Evolutionary conservation across 2,113 vertebrate genomes (phyloP).

Genomic region (Orthonyx spaldingii): DNA sequence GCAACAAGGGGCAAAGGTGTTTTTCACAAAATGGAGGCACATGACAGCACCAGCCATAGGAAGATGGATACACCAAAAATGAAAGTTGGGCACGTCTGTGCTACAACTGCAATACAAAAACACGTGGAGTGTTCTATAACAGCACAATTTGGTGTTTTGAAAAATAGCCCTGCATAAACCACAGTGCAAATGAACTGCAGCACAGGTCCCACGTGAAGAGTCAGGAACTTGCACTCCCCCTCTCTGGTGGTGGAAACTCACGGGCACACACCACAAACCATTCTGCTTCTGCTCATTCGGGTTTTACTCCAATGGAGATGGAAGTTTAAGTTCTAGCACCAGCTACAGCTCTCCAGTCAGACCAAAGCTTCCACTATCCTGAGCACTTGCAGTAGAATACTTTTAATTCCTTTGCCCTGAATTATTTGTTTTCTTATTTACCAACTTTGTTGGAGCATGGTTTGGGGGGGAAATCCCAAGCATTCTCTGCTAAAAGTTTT

Average conservation of each 20-base stretch:
- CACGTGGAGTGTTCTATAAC: rapidly evolving
- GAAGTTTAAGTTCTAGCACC: neutral
- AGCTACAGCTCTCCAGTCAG: neutral
- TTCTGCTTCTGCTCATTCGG: neutral
- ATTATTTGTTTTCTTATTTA: neutral
- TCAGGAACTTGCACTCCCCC: neutral
- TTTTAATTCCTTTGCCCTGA: neutral
- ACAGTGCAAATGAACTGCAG: neutral
- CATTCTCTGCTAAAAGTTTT: neutral
- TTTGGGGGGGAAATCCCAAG: neutral
- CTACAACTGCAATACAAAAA: neutral
- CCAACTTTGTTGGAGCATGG: neutral
- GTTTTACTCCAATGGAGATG: neutral
- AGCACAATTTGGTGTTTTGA: neutral
- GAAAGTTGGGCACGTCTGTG: neutral
- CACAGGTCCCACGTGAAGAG: neutral
- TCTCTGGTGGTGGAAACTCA: neutral
- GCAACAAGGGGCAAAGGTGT: neutral
- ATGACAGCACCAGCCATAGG: neutral
- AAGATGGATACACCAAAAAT: neutral
- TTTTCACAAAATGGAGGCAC: neutral
- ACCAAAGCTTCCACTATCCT: neutral
- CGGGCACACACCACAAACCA: neutral
- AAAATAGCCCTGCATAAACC: neutral
- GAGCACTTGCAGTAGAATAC: neutral